Evolutionary conservation across 1,140 invertebrate species (phyloP).

Genomic region (Lucilia sericata): DNA sequence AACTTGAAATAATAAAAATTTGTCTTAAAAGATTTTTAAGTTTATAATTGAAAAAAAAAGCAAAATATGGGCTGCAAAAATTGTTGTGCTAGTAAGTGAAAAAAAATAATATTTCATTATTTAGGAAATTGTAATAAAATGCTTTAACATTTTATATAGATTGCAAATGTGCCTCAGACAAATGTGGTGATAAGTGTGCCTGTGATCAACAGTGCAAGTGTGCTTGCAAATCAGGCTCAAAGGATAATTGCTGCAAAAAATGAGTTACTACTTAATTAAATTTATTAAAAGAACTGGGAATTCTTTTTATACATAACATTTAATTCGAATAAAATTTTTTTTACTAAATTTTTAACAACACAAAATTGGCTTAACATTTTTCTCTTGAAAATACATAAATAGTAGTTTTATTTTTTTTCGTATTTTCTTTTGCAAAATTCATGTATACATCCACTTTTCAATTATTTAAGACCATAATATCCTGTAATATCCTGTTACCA

Average conservation of each 20-base stretch:
- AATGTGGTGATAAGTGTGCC: constrained; percentile 45
- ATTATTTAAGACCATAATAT: constrained; percentile 44
- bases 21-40: neutral
- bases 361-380: neutral
- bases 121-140: neutral
- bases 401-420: neutral
- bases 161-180: constrained; percentile 47
- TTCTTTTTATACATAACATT: neutral
- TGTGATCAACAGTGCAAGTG: constrained; percentile 46
- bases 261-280: neutral
- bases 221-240: constrained; percentile 45
- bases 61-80: constrained; percentile 26
- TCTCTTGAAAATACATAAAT: neutral
- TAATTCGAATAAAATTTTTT: neutral
- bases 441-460: constrained; percentile 36
- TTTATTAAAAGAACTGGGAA: neutral
- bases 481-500: constrained; percentile 43
- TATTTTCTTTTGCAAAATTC: neutral
- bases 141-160: constrained; percentile 4
- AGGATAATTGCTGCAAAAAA: constrained; percentile 48
- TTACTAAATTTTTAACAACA: constrained; percentile 1
- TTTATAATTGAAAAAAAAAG: neutral
- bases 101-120: no score
- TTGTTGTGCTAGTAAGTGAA: constrained; percentile 25
- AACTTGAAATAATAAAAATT: constrained; percentile 8